phyloP scores from a whole-genome alignment of 2,888 invertebrate genomes.

The Andrena flavipes region DNA sequence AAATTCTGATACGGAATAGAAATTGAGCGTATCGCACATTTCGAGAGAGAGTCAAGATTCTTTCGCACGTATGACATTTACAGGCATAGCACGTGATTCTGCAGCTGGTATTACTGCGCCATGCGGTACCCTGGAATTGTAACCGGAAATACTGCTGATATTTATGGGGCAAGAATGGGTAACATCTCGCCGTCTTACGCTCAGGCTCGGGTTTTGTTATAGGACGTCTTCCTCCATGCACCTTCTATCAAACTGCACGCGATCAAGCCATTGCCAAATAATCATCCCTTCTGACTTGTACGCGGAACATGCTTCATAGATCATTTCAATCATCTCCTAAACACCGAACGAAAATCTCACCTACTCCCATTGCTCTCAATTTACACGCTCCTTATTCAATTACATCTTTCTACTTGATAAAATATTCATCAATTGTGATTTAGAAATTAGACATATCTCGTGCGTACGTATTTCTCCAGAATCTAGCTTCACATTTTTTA shows the following conservation, averaged over 20 bases:
- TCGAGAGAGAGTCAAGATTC: conserved; percentile 22
- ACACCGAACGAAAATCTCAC: no score
- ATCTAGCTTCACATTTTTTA: no score
- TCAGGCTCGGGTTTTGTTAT: conserved; percentile 18
- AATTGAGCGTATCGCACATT: conserved; percentile 15
- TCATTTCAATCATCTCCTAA: no score
- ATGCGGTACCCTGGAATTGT: conserved; percentile 13
- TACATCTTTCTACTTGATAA: no score
- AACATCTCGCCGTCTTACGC: conserved; percentile 8
- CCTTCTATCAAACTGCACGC: neutral
- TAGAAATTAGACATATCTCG: no score
- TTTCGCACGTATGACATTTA: conserved; percentile 30
- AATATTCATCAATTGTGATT: no score
- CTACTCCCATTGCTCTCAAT: no score
- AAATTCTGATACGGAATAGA: conserved; percentile 23
- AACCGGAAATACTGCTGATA: conserved; percentile 48
- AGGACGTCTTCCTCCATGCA: neutral
- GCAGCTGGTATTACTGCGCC: neutral
- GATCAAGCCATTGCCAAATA: conserved; percentile 9
- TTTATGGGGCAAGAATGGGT: conserved; percentile 36
- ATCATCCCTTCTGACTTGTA: neutral
- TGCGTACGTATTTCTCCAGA: no score
- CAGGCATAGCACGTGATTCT: conserved; percentile 25
- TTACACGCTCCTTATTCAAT: no score
- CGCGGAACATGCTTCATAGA: no score